Base-by-base conservation (phyloP, 1,140 invertebrate genomes). In the Acromyrmex heyeri region DNA sequence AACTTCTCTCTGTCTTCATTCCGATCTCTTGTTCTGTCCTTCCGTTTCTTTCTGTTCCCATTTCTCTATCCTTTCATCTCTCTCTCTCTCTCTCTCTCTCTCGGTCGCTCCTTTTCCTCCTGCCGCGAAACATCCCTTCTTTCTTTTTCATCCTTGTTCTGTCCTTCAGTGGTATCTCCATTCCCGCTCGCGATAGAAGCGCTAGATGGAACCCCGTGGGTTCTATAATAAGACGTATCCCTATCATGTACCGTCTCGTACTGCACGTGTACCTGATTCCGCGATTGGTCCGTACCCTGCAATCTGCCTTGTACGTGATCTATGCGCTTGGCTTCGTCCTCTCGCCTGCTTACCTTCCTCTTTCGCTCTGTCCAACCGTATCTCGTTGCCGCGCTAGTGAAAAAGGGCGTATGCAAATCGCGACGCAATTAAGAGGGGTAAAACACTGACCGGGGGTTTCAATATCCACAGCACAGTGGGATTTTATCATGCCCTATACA, bases 261-360 rank as follows among this genome's bases (percentile, higher is more conserved):
- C 90, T 78, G 86, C 85, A 85, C 88, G 92, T 91, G 88, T 91
- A 92, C 86, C 92, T 89, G 92, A 93, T 92, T 92, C 88, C 91
- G 90, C 89, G 92, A 93, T 93, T 91, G 91, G 81, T 86, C 88
- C 72, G 88, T 87, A 92, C 89, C 90, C 90, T 85, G 87, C 91
- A 92, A 92, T 93, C 92, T 91, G 69, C 90, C 91, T 92, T 85
- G 87, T 92, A 92, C 92, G 92, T 93, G 92, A 93, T 93, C 92
- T 91, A 92, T 92, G 87, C 87, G 85, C 78, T 62, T 67, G 89
- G 61, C 87, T 79, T 89, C 88, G 27, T 75, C 55, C 21, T 57
- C 76, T 81, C n/a, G 44, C 30, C 30, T 62, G 48, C 61, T 48
- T 50, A 53, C 38, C 76, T 78, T 53, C 48, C 48, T 70, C 70